A percentile compares a stretch with the other conserved stretches of the same genome.
Conservation (phyloP, 2,113 vertebrate species). For the Geococcyx californianus region DNA sequence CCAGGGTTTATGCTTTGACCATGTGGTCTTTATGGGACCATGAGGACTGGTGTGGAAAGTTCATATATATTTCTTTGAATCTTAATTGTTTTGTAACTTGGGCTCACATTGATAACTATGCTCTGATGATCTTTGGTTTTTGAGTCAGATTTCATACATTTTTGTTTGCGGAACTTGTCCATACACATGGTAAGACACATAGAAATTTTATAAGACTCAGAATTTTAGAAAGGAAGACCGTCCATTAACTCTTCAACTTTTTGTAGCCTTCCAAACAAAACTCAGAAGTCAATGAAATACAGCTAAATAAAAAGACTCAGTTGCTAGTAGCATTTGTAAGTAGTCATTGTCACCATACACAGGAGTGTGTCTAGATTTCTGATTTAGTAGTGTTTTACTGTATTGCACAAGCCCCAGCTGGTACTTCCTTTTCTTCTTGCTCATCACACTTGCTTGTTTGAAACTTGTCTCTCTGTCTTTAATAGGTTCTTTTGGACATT, state of each 20-base stretch:
- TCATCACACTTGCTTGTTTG: background rate
- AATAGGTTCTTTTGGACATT: background rate
- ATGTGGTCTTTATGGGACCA: background rate
- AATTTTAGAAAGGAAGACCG: background rate
- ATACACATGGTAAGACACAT: background rate
- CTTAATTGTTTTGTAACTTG: background rate
- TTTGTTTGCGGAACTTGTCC: background rate
- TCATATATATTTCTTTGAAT: background rate
- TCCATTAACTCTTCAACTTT: background rate
- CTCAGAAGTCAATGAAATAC: background rate
- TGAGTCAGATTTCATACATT: background rate
- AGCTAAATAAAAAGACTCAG: background rate
- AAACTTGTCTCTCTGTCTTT: background rate
- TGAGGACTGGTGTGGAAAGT: background rate
- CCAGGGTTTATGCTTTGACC: background rate
- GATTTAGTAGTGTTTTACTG: background rate
- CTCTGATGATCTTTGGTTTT: background rate
- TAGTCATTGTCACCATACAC: background rate
- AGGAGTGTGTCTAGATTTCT: background rate
- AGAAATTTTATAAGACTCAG: background rate
- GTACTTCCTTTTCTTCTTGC: background rate
- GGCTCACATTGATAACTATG: background rate
- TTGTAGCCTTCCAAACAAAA: background rate
- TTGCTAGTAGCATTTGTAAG: background rate
- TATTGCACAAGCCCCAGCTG: background rate